Evolutionary conservation across 2,888 invertebrate species (phyloP), one percentile per base, ranked within the genome.

Genomic region (Trachelus troglodyta): DNA sequence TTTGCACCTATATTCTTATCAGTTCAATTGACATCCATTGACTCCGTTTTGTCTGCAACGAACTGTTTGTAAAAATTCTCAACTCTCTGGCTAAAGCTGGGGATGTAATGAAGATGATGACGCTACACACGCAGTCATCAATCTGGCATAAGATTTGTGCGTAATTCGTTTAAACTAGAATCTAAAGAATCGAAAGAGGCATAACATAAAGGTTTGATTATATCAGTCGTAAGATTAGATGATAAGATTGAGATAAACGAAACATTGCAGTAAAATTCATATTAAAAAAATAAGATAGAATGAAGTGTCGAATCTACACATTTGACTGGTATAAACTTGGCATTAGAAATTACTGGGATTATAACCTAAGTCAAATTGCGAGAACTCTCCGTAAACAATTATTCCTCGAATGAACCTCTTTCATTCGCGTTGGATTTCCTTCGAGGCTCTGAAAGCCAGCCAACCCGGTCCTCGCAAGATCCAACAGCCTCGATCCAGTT

Each of bases 401-500:
- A 82, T 83, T 81, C 79, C 74, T 79, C 80, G 79, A 81, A 82
- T 77, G 80, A 73, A 23, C 31, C 6, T 76, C 35, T 69, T 76
- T 69, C 76, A 76, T 76, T 76, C 34, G 31, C 73, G 73, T 75
- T 40, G 40, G 75, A 69, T 81, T 76, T 73, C 73, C 78, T 79
- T 79, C 71, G 23, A 56, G 71, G 71, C 30, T 30, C 15, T 71
- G 71, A 31, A 71, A 71, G 71, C 12, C 71, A 34, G 34, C 74
- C 74, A 76, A 78, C 81, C 79, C 83, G 80, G 83, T 79, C 83
- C 77, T 82, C 81, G 82, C 86, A 79, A 77, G 88, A 86, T 88
- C 77, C 82, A 89, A 87, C 89, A 87, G 88, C 88, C 79, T 79
- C 79, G 81, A 89, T 86, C 89, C 89, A 89, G 89, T 88, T 89